Conservation (phyloP, 2,113 vertebrate genomes). For the Gorilla gorilla region DNA sequence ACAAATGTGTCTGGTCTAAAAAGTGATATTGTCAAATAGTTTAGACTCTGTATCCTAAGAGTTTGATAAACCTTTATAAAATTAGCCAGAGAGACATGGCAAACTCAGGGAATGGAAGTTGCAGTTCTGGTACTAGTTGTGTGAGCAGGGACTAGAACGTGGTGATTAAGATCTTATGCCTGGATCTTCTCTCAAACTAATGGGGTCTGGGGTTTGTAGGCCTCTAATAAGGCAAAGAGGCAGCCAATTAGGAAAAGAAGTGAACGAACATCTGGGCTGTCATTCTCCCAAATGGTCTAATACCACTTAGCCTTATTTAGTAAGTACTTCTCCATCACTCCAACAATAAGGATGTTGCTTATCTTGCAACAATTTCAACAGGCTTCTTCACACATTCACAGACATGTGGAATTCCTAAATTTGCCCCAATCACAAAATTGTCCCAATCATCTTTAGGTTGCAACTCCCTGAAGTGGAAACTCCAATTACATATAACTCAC, state of each 20-base stretch:
- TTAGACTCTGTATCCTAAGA: background rate
- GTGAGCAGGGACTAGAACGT: background rate
- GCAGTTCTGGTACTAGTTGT: background rate
- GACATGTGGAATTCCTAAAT: background rate
- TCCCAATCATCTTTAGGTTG: background rate
- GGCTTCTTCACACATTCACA: background rate
- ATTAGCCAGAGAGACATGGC: background rate
- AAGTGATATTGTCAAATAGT: background rate
- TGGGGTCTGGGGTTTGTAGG: background rate
- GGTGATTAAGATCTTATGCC: background rate
- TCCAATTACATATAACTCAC: background rate
- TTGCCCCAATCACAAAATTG: background rate
- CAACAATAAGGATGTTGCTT: background rate
- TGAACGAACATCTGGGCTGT: background rate
- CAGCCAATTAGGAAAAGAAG: background rate
- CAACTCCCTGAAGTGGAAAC: background rate
- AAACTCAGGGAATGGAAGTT: background rate
- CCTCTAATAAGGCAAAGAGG: background rate
- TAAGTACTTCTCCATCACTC: background rate
- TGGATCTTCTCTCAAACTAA: background rate
- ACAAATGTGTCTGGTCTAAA: constrained; percentile 38
- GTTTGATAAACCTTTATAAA: background rate
- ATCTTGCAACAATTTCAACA: background rate
- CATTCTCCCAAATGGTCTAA: background rate
- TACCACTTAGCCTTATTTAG: background rate